Conservation (phyloP, 2,888 invertebrate species). For the Tigriopus californicus region DNA sequence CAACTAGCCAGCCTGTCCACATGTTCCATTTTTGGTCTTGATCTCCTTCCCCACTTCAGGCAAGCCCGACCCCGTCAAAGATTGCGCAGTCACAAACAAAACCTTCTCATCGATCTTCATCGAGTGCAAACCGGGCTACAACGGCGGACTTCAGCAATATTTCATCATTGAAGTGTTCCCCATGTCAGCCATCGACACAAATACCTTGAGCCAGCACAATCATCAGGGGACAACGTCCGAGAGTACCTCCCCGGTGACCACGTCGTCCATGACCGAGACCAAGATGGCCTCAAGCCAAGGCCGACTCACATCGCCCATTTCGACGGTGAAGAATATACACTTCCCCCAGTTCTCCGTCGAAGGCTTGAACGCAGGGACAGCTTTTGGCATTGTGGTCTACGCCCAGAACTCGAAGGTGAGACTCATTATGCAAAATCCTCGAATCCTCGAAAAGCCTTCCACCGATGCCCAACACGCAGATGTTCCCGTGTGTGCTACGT, state of each 20-base stretch:
- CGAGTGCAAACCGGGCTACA: conserved; percentile 13
- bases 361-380: not conserved
- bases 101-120: conserved; percentile 9
- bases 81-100: conserved; percentile 12
- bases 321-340: not conserved
- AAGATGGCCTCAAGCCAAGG: not conserved
- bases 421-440: too few species aligned
- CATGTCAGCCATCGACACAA: not conserved
- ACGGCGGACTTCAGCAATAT: conserved; percentile 16
- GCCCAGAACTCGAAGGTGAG: not conserved
- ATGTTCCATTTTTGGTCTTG: too few species aligned
- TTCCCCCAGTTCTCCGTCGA: conserved; percentile 6
- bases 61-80: conserved; percentile 9
- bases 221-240: not conserved
- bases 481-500: too few species aligned
- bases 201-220: too few species aligned
- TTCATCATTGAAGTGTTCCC: conserved; percentile 14
- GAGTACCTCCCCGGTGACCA: too few species aligned
- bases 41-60: conserved; percentile 6
- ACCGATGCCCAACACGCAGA: too few species aligned
- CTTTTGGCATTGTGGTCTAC: conserved; percentile 1
- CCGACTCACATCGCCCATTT: not conserved
- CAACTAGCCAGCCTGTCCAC: too few species aligned
- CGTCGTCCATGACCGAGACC: too few species aligned
- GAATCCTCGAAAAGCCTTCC: too few species aligned